Percentiles rank a stretch among this genome's conserved stretches.
Conservation (phyloP, 2,888 invertebrate genomes). For the Rhagophthalmus giganteus region DNA sequence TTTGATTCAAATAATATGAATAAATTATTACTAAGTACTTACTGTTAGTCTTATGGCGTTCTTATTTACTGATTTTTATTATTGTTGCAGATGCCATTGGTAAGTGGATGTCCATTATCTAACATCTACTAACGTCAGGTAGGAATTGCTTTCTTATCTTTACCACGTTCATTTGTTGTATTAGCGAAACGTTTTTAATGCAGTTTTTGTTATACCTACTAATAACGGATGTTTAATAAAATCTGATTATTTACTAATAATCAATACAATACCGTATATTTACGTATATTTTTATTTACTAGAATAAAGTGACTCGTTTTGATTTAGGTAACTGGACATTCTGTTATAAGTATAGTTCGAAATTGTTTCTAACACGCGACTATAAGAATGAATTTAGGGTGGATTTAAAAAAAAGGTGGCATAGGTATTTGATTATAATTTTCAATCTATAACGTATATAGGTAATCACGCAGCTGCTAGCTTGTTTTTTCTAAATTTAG, state of each 20-base stretch:
- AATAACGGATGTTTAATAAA: too few species aligned
- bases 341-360: constrained; percentile 16
- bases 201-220: too few species aligned
- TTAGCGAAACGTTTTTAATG: too few species aligned
- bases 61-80: constrained; percentile 43
- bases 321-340: constrained; percentile 14
- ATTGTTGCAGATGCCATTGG: constrained; percentile 82
- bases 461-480: background rate
- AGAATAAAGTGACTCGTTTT: constrained; percentile 3
- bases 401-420: constrained; percentile 11
- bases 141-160: constrained; percentile 5
- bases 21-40: constrained; percentile 8
- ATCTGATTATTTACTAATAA: too few species aligned
- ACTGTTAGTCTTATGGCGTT: constrained; percentile 7
- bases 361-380: constrained; percentile 24
- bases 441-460: background rate
- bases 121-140: constrained; percentile 17
- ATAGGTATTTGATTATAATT: constrained; percentile 12
- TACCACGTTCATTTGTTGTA: too few species aligned
- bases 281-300: constrained; percentile 2
- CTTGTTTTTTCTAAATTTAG: too few species aligned
- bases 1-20: constrained; percentile 23
- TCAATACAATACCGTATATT: too few species aligned
- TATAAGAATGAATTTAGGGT: constrained; percentile 12
- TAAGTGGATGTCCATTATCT: constrained; percentile 58